These are phyloP conservation scores for Sula dactylatra DNA, from an alignment of 2,113 vertebrate genomes.

Conservation along the genomic window DNA sequence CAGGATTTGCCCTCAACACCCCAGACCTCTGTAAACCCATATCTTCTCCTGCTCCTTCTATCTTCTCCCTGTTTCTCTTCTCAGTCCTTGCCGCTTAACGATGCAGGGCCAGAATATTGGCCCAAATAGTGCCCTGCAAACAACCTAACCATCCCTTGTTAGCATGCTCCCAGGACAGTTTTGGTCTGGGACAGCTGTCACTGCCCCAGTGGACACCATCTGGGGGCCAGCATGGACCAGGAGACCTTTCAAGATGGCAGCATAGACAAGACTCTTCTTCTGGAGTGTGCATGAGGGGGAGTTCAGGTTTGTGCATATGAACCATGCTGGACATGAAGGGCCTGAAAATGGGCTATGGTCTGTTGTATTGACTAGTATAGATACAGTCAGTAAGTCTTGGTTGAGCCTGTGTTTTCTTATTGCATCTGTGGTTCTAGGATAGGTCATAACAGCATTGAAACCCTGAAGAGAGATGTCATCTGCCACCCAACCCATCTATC, in stretches of 20 bases:
- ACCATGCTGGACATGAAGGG: background rate
- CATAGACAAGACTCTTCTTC: background rate
- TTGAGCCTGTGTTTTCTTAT: background rate
- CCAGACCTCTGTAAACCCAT: background rate
- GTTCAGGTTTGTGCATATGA: background rate
- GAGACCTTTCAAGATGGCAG: background rate
- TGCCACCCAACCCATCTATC: background rate
- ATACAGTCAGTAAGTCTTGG: background rate
- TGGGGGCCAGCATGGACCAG: background rate
- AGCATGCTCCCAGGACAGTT: background rate
- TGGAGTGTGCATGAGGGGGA: background rate
- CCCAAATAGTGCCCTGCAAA: background rate
- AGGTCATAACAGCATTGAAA: background rate
- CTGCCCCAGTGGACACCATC: background rate
- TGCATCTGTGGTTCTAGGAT: background rate
- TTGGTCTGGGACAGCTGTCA: background rate
- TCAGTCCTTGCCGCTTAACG: accelerated
- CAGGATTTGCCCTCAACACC: background rate
- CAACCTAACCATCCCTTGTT: background rate
- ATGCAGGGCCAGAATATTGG: background rate
- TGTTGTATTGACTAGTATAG: background rate
- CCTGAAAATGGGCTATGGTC: background rate
- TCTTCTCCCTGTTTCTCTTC: background rate
- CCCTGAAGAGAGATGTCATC: background rate
- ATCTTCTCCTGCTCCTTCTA: background rate